Conservation (phyloP, 2,113 vertebrate genomes). For the Paralichthys olivaceus region DNA sequence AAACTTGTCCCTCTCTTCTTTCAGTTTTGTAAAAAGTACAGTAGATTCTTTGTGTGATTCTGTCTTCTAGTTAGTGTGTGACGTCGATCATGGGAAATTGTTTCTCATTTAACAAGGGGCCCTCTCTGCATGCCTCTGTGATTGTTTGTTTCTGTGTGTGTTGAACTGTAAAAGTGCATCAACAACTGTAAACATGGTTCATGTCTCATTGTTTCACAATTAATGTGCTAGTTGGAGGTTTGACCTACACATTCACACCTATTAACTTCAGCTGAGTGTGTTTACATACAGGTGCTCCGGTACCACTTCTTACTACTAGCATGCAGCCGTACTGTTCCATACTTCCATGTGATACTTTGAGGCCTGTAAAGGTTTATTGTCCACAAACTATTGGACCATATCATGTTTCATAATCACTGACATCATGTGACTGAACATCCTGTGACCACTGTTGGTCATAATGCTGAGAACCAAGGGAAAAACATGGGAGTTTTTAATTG, state of each 20-base stretch:
- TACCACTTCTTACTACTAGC: too few relatives aligned
- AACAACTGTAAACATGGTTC: slow-evolving; percentile 6
- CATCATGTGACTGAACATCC: too few relatives aligned
- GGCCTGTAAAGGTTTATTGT: too few relatives aligned
- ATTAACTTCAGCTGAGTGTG: slow-evolving; percentile 16
- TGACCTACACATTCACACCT: not conserved
- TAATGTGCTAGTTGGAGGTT: not conserved
- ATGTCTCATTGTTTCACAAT: slow-evolving; percentile 30
- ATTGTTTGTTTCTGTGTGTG: slow-evolving; percentile 7
- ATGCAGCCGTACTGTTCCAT: too few relatives aligned
- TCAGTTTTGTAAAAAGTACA: too few relatives aligned
- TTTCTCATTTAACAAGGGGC: not conserved
- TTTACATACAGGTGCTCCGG: not conserved
- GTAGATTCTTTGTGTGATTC: not conserved
- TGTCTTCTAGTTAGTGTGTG: not conserved
- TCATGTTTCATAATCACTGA: too few relatives aligned
- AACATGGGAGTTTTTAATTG: too few relatives aligned
- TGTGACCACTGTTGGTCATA: too few relatives aligned
- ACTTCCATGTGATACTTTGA: too few relatives aligned
- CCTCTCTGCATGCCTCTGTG: slow-evolving; percentile 39
- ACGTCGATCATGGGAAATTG: not conserved
- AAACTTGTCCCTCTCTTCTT: too few relatives aligned
- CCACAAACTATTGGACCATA: too few relatives aligned
- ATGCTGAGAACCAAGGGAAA: too few relatives aligned
- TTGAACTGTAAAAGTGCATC: slow-evolving; percentile 29